phyloP scores from a whole-genome alignment of 2,888 invertebrate genomes.

The Dryadula phaetusa region DNA sequence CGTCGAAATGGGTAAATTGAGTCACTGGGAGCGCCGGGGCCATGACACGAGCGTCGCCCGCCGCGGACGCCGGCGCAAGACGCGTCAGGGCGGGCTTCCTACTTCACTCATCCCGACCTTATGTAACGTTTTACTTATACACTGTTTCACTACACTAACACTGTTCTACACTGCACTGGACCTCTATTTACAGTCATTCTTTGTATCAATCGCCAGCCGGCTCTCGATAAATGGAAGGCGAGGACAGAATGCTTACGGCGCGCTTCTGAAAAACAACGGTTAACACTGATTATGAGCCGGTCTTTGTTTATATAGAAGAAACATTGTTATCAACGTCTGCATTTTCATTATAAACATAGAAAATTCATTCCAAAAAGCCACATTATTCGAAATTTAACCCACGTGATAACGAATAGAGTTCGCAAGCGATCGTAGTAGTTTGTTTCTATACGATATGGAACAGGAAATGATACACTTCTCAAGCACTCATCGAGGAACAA shows the following conservation, averaged over 20 bases:
- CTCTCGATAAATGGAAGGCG: conserved; percentile 58
- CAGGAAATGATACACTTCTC: conserved; percentile 79
- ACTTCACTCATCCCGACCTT: conserved; percentile 69
- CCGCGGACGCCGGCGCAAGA: conserved; percentile 75
- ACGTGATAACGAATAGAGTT: conserved; percentile 82
- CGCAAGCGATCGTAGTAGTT: conserved; percentile 77
- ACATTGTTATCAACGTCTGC: conserved; percentile 47
- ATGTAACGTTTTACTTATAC: conserved; percentile 67
- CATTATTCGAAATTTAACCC: conserved; percentile 78
- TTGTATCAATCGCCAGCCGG: conserved; percentile 71
- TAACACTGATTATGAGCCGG: conserved; percentile 69
- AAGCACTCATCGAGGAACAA: conserved; percentile 58
- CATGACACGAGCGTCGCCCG: conserved; percentile 90
- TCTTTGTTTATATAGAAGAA: conserved; percentile 59
- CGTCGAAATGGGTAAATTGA: conserved; percentile 66
- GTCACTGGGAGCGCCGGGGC: conserved; percentile 96
- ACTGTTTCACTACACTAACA: conserved; percentile 65
- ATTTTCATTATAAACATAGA: conserved; percentile 48
- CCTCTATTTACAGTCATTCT: conserved; percentile 58
- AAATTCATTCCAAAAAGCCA: conserved; percentile 53
- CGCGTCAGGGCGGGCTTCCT: conserved; percentile 72
- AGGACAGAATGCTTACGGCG: conserved; percentile 62
- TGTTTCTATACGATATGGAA: conserved; percentile 75
- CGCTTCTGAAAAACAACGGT: conserved; percentile 78
- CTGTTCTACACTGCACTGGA: conserved; percentile 64